Conservation (phyloP, 2,888 invertebrate genomes). For the Nephrocerus scutellatus region DNA sequence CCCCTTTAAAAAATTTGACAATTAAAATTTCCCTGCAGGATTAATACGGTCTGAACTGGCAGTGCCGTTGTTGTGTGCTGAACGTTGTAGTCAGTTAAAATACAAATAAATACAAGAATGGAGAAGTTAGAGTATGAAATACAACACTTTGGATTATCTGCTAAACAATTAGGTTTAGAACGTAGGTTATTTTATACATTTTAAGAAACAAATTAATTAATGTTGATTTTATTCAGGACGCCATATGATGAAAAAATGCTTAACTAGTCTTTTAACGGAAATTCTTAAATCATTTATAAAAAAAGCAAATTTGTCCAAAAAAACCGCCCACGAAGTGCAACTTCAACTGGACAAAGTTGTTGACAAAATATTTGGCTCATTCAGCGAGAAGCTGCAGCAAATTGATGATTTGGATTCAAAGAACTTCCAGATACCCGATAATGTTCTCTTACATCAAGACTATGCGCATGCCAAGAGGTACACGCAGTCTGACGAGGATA, state of each 20-base stretch:
- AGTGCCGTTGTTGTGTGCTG: too few relatives aligned
- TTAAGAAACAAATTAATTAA: not conserved
- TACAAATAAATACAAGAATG: constrained; percentile 19
- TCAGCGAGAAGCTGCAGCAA: constrained; percentile 22
- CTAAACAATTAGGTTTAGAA: constrained; percentile 29
- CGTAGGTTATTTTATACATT: constrained; percentile 22
- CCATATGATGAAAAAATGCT: constrained; percentile 13
- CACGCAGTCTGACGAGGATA: constrained; percentile 27
- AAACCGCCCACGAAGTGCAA: constrained; percentile 22
- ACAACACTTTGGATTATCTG: constrained; percentile 32
- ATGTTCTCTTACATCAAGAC: constrained; percentile 35
- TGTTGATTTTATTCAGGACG: constrained; percentile 7
- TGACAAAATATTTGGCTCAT: constrained; percentile 25
- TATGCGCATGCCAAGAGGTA: constrained; percentile 28
- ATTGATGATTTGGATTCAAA: constrained; percentile 29
- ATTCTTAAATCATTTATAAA: constrained; percentile 17
- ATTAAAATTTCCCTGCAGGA: too few relatives aligned
- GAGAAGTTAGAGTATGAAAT: constrained; percentile 30
- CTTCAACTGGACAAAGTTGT: constrained; percentile 25
- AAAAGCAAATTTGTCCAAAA: constrained; percentile 20
- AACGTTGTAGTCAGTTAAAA: not conserved
- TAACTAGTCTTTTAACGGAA: constrained; percentile 12
- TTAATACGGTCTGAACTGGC: too few relatives aligned
- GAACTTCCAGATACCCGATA: constrained; percentile 34
- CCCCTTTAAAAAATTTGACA: too few relatives aligned